Conservation (phyloP, 1,140 invertebrate genomes). For the Drosophila obscura region DNA sequence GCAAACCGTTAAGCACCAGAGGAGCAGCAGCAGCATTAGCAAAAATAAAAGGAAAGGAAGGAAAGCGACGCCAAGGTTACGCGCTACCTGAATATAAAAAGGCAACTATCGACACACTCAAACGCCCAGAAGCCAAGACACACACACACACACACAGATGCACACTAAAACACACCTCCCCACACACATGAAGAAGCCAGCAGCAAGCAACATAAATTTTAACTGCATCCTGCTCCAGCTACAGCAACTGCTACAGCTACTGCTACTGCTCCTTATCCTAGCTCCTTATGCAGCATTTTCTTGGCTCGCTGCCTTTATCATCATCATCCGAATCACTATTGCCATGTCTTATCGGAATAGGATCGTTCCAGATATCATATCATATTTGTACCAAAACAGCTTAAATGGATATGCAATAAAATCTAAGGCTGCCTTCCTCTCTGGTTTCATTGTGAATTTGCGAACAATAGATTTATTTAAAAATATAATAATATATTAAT, state of each 20-base stretch:
- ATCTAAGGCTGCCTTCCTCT: background rate
- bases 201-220: constrained; percentile 26
- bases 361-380: no score
- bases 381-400: no score
- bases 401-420: no score
- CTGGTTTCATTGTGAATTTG: no score
- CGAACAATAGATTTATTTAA: no score
- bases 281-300: constrained; percentile 45
- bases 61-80: constrained; percentile 71
- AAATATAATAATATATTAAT: no score
- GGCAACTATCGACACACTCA: constrained; percentile 36
- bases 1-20: constrained; percentile 46
- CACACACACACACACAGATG: constrained; percentile 1
- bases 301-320: constrained; percentile 43
- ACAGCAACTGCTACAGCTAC: background rate
- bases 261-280: background rate
- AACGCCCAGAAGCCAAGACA: constrained; percentile 8
- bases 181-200: background rate
- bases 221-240: constrained; percentile 11
- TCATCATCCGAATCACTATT: no score
- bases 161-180: background rate
- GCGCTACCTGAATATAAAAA: constrained; percentile 26
- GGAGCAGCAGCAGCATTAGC: constrained; percentile 11
- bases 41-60: constrained; percentile 32
- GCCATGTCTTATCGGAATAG: no score